phyloP scores from a whole-genome alignment of 37 sponge, comb jelly and placozoan species.

The Halichondria panicea region DNA sequence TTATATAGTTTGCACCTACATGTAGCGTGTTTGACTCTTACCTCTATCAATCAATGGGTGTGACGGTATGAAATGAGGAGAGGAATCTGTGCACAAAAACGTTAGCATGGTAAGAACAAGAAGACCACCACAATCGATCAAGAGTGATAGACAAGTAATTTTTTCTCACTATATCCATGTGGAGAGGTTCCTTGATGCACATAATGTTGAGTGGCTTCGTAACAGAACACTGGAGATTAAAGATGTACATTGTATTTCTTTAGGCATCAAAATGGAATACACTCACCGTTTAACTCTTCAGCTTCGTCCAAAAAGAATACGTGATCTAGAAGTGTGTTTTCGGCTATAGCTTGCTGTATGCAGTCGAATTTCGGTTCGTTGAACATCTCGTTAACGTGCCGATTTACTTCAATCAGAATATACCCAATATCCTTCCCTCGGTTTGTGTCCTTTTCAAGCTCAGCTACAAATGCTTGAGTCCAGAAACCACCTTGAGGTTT shows the following conservation, averaged over 20 bases:
- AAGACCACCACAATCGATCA: too few relatives aligned
- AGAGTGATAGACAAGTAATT: too few relatives aligned
- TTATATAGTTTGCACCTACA: too few relatives aligned
- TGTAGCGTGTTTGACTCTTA: too few relatives aligned
- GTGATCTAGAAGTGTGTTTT: not conserved
- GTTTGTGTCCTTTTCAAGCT: not conserved
- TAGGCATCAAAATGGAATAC: not conserved
- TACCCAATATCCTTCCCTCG: not conserved
- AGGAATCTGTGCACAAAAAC: too few relatives aligned
- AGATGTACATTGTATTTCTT: not conserved
- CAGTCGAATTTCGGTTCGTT: not conserved
- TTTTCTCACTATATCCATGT: too few relatives aligned
- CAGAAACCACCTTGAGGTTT: conserved; percentile 22
- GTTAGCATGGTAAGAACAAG: too few relatives aligned
- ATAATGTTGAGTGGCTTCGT: too few relatives aligned
- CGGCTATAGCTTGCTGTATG: conserved; percentile 1
- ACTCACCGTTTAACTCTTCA: conserved; percentile 6
- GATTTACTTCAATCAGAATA: conserved; percentile 17
- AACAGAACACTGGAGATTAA: not conserved
- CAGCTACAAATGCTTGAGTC: conserved; percentile 5
- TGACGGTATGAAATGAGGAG: too few relatives aligned
- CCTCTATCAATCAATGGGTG: too few relatives aligned
- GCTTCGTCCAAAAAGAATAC: conserved; percentile 6
- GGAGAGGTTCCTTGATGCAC: too few relatives aligned
- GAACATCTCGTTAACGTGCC: not conserved